A percentile compares a stretch with the other conserved stretches of the same genome.
These are phyloP conservation scores for Theonella swinhoei DNA, from an alignment of 37 sponge, comb jelly and placozoan genomes.

Conservation along the genomic window DNA sequence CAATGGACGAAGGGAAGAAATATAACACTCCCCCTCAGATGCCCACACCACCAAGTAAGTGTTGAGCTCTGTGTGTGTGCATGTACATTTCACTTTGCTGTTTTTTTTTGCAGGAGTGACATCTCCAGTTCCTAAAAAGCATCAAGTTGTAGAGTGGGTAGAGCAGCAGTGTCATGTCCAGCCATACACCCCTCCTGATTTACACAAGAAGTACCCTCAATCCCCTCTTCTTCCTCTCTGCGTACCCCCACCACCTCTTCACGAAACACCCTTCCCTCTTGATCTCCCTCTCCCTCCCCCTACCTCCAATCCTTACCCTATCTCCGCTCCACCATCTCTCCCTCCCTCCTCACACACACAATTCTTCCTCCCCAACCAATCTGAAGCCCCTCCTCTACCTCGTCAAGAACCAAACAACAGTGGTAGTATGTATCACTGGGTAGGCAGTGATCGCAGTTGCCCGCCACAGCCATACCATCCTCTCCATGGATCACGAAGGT, in stretches of 20 bases:
- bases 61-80: background rate
- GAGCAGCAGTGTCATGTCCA: background rate
- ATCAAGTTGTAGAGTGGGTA: background rate
- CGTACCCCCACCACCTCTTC: slow-evolving; percentile 3
- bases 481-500: too few species aligned
- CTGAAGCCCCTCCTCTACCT: background rate
- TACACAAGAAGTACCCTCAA: background rate
- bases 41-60: background rate
- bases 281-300: slow-evolving; percentile 22
- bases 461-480: too few species aligned
- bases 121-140: background rate
- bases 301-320: slow-evolving; percentile 1
- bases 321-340: slow-evolving; percentile 14
- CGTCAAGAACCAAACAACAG: slow-evolving; percentile 10
- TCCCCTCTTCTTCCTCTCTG: background rate
- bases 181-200: background rate
- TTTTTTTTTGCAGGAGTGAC: background rate
- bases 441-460: too few species aligned
- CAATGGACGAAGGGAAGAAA: background rate
- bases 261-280: background rate
- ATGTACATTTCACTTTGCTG: background rate
- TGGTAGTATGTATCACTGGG: too few species aligned
- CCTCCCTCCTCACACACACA: slow-evolving; percentile 18
- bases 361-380: background rate
- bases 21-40: background rate